A percentile compares a stretch with the other conserved stretches of the same genome.
phyloP scores from a whole-genome alignment of 2,888 invertebrate genomes.

The Cryptus viduatorius region DNA sequence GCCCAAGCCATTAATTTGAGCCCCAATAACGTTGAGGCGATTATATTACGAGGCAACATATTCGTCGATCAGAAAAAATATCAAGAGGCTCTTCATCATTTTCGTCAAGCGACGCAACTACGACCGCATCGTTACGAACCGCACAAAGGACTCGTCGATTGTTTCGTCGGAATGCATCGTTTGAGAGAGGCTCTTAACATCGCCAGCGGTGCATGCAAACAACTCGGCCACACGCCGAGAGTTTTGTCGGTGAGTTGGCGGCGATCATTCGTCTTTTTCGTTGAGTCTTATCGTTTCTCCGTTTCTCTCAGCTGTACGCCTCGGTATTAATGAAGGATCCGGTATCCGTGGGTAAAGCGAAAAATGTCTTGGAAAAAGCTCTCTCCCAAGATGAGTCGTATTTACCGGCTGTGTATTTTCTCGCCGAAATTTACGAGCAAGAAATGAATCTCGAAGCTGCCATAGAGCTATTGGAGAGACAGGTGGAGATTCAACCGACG shows the following conservation, averaged over 20 bases:
- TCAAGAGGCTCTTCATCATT: constrained; percentile 89
- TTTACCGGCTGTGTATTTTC: constrained; percentile 90
- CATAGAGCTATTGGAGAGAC: constrained; percentile 89
- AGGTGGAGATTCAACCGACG: constrained; percentile 88
- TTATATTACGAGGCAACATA: constrained; percentile 90
- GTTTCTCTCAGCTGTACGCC: constrained; percentile 89
- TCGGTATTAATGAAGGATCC: constrained; percentile 90
- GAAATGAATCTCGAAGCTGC: constrained; percentile 89
- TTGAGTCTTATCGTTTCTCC: constrained; percentile 65
- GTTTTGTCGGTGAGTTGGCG: constrained; percentile 88
- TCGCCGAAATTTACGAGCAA: constrained; percentile 90
- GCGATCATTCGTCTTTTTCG: neutral
- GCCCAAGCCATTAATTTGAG: constrained; percentile 90
- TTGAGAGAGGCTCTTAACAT: constrained; percentile 90
- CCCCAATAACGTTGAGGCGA: constrained; percentile 90
- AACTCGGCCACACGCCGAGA: constrained; percentile 90
- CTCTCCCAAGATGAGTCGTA: constrained; percentile 90
- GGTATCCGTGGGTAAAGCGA: constrained; percentile 87
- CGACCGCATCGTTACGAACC: constrained; percentile 90
- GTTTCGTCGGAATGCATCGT: constrained; percentile 89
- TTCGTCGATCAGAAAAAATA: constrained; percentile 89
- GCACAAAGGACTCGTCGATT: constrained; percentile 92
- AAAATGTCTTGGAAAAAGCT: constrained; percentile 90
- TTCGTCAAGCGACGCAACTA: constrained; percentile 88
- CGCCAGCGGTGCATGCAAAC: constrained; percentile 90